Conservation (phyloP, 2,888 invertebrate genomes). For the Eurytoma adleriae region DNA sequence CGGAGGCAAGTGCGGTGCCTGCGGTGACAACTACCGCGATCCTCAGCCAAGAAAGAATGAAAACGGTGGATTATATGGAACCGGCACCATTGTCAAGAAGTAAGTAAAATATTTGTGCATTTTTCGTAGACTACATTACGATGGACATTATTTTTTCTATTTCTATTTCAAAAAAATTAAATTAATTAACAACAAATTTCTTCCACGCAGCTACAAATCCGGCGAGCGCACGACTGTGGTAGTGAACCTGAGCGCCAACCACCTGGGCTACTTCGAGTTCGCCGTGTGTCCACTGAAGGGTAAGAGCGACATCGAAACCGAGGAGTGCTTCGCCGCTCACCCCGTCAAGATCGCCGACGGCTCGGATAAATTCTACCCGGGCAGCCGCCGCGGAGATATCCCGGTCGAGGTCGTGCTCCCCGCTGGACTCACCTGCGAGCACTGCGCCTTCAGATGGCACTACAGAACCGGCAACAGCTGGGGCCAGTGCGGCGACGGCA, state of each 20-base stretch:
- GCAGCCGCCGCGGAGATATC: conserved; percentile 58
- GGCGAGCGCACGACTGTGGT: conserved; percentile 64
- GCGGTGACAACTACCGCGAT: conserved; percentile 77
- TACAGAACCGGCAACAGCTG: conserved; percentile 78
- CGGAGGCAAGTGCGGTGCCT: conserved; percentile 77
- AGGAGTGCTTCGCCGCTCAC: conserved; percentile 77
- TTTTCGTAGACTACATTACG: too few relatives aligned
- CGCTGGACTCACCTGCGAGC: conserved; percentile 17
- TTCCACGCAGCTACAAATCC: conserved; percentile 65
- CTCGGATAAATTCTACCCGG: conserved; percentile 64
- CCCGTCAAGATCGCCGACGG: conserved; percentile 67
- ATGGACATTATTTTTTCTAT: too few relatives aligned
- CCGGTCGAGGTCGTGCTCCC: conserved; percentile 11
- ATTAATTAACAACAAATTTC: not conserved
- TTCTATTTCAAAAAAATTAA: not conserved
- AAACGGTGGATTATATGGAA: conserved; percentile 77
- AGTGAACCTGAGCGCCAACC: conserved; percentile 66
- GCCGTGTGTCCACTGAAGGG: conserved; percentile 77
- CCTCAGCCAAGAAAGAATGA: conserved; percentile 77
- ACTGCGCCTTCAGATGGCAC: conserved; percentile 77
- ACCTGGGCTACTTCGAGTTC: conserved; percentile 75
- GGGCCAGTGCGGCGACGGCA: conserved; percentile 73
- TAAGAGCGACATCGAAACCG: conserved; percentile 74
- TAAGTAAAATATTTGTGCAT: conserved; percentile 60
- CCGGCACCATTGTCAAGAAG: conserved; percentile 75